Evolutionary conservation across 64 coral and sea anemone genomes (phyloP).

Genomic region (Hydrozoanthus tunicans): DNA sequence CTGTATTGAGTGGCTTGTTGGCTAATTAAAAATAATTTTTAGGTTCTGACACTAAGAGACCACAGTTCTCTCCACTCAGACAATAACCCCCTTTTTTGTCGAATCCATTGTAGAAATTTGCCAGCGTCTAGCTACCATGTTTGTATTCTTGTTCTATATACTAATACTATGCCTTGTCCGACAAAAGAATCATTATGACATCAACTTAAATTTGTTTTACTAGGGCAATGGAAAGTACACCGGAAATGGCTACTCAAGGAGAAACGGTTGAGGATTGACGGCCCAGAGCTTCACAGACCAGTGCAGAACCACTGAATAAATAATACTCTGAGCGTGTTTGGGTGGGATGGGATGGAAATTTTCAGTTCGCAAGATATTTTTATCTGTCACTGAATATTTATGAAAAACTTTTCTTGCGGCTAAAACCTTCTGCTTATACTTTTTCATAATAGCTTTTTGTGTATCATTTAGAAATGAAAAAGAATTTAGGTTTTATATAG

Average conservation of each 20-base stretch:
- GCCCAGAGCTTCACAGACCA: no score
- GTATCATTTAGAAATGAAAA: conserved; percentile 5
- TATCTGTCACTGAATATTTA: conserved; percentile 1
- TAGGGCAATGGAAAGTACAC: not conserved
- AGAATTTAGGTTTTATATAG: not conserved
- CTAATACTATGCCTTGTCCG: no score
- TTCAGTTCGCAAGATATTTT: conserved; percentile 10
- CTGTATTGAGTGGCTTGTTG: conserved; percentile 1
- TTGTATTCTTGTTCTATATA: no score
- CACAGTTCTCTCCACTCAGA: no score
- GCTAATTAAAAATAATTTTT: not conserved
- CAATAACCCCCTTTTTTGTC: not conserved
- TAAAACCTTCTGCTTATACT: no score
- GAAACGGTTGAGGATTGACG: no score
- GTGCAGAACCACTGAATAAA: not conserved
- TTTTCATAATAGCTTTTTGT: not conserved
- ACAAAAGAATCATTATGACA: not conserved
- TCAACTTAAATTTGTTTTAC: conserved; percentile 6
- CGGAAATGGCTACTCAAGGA: not conserved
- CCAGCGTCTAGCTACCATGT: not conserved
- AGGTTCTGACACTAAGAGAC: not conserved
- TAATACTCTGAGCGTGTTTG: no score
- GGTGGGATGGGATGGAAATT: not conserved
- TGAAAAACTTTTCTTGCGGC: not conserved
- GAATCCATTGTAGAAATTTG: conserved; percentile 8